Conservation (phyloP, 2,888 invertebrate species). For the Drosophila rellima region DNA sequence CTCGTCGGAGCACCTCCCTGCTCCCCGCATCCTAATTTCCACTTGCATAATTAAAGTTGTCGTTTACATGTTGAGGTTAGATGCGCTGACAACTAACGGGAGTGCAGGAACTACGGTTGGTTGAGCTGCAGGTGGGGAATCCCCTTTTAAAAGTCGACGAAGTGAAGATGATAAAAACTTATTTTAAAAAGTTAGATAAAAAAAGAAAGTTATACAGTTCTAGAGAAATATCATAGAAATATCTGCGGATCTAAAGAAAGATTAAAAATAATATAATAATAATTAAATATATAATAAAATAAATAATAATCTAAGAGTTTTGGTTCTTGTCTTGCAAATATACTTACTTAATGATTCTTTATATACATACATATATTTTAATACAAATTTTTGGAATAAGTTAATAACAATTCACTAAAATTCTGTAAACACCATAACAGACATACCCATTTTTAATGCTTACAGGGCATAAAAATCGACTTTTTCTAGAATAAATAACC, state of each 20-base stretch:
- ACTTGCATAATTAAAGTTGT: constrained; percentile 62
- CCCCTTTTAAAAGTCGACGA: neutral
- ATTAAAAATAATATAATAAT: no score
- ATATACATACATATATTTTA: no score
- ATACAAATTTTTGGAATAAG: no score
- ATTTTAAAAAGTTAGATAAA: no score
- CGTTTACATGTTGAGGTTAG: constrained; percentile 42
- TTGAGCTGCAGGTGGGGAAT: constrained; percentile 27
- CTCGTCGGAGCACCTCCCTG: neutral
- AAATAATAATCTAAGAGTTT: no score
- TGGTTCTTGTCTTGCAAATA: no score
- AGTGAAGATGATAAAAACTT: neutral
- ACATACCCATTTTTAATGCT: neutral
- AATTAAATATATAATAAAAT: no score
- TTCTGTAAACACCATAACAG: neutral
- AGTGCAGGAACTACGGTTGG: neutral
- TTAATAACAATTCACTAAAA: neutral
- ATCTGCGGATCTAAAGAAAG: no score
- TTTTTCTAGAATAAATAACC: neutral
- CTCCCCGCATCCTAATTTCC: constrained; percentile 49
- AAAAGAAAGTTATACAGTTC: no score
- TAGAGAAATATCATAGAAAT: no score
- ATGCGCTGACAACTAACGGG: neutral
- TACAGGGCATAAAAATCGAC: neutral
- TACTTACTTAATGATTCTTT: no score